Percentiles rank a stretch among this genome's conserved stretches.
These are phyloP conservation scores for Xestoiulus laeticollis DNA, from an alignment of 2,888 invertebrate genomes.

Conservation along the genomic window DNA sequence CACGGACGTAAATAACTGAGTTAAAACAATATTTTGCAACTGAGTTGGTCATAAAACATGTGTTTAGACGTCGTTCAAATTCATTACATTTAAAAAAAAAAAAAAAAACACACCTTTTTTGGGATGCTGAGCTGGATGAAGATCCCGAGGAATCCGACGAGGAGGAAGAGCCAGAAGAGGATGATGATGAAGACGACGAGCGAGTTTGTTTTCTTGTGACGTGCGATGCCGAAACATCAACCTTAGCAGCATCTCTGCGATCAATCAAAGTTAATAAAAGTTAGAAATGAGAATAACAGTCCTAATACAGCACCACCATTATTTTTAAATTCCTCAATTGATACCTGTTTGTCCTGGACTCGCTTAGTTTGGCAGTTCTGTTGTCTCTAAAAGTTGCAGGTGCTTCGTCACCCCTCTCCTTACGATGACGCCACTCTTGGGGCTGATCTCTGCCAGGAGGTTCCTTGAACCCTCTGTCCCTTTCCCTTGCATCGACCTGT, in stretches of 20 bases:
- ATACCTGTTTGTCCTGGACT: neutral
- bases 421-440: neutral
- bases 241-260: neutral
- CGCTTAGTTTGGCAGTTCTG: neutral
- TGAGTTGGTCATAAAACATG: too few relatives aligned
- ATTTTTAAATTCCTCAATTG: too few relatives aligned
- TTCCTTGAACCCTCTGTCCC: neutral
- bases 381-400: neutral
- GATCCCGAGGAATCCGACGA: constrained; percentile 13
- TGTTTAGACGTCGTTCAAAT: too few relatives aligned
- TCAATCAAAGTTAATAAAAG: neutral
- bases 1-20: too few relatives aligned
- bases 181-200: constrained; percentile 42
- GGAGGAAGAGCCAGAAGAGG: constrained; percentile 7
- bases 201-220: neutral
- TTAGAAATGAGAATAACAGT: neutral
- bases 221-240: neutral
- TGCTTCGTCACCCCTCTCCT: neutral
- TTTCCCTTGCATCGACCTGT: neutral
- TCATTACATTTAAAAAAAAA: too few relatives aligned
- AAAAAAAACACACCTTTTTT: neutral
- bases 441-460: neutral
- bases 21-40: too few relatives aligned
- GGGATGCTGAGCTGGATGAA: constrained; percentile 10
- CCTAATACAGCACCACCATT: too few relatives aligned